Evolutionary conservation across 2,888 invertebrate species (phyloP).

Genomic region (Tortricodes alternella): DNA sequence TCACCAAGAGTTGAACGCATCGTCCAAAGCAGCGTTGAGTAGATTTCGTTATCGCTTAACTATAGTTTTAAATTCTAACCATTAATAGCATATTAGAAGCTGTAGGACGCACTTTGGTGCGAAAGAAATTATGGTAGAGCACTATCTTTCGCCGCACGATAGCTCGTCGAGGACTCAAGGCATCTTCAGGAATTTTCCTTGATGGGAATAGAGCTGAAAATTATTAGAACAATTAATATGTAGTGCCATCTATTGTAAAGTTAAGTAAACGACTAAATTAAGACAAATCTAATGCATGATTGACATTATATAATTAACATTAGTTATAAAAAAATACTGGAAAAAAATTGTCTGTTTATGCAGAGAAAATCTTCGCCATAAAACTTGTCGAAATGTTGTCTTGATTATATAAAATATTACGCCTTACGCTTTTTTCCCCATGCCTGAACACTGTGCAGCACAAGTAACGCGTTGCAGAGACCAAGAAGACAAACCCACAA

Average conservation of each 20-base stretch:
- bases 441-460: constrained; percentile 47
- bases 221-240: not conserved
- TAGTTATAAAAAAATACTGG: too few species aligned
- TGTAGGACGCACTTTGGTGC: constrained; percentile 87
- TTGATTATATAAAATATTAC: not conserved
- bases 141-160: constrained; percentile 88
- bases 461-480: constrained; percentile 45
- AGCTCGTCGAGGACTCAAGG: constrained; percentile 80
- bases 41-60: too few species aligned
- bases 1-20: too few species aligned
- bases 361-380: too few species aligned
- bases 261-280: not conserved
- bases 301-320: too few species aligned
- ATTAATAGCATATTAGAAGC: constrained; percentile 92
- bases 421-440: constrained; percentile 66
- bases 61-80: constrained; percentile 85
- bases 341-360: too few species aligned
- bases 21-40: too few species aligned
- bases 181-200: constrained; percentile 64
- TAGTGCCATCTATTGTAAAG: not conserved
- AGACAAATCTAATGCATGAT: too few species aligned
- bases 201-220: constrained; percentile 67
- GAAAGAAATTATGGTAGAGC: constrained; percentile 89
- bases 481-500: constrained; percentile 50
- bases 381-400: too few species aligned